Evolutionary conservation across 2,888 invertebrate genomes (phyloP), one percentile per base, ranked within the genome.

Genomic region (Ophion obscuratus): DNA sequence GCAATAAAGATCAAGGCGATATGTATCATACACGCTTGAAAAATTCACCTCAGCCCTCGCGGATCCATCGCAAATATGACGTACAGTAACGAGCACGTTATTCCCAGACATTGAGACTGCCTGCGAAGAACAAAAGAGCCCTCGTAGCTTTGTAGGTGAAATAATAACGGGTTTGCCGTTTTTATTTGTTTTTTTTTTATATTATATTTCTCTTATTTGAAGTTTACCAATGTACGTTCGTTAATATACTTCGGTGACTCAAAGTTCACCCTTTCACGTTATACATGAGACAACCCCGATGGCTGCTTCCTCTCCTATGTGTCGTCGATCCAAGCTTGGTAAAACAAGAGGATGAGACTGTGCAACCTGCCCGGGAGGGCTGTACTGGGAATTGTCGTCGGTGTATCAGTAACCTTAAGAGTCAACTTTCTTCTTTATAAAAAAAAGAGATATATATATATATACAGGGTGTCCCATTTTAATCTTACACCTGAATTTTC

Each of bases 311-410:
- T 40, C 74, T 74, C 61, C 14, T 61, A 40, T 62, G 44, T 44
- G 14, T 59, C 61, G 14, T 20, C 74, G 74, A 62, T 74, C 74
- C 44, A 61, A 62, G 24, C 44, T 62, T 62, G 24, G 53, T 40
- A 5, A 61, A 62, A 44, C 44, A 36, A 20, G 20, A 44, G 14
- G 24, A 74, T 24, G n/a, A 44, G 44, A 44, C 24, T 59, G 11
- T 31, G 31, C 53, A 68, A 40, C 36, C 44, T 62, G 70, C 62
- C 79, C 79, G 62, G 67, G 75, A 79, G 68, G 57, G 70, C 74
- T 79, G 67, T 64, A 24, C 57, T 27, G 83, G 64, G 79, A 83
- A 83, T 83, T 70, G 79, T 68, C n/a, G 61, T 78, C 67, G 61
- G 57, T 67, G 44, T 68, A 68, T 53, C 59, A 74, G 40, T 57